A percentile compares a stretch with the other conserved stretches of the same genome.
phyloP scores from a whole-genome alignment of 2,888 invertebrate species.

The Tetragonula carbonaria region DNA sequence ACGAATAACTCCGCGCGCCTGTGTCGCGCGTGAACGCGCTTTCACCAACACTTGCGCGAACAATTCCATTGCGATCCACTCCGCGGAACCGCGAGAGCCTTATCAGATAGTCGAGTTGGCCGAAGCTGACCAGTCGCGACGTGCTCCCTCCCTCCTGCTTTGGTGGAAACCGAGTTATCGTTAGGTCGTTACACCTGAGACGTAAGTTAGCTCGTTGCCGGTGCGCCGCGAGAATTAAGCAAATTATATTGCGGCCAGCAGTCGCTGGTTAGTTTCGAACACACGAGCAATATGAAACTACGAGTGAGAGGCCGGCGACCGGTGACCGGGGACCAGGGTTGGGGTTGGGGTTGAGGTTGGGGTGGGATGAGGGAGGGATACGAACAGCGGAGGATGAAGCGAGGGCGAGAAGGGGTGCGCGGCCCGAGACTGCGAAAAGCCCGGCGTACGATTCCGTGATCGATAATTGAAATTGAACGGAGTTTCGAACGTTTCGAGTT shows the following conservation, averaged over 20 bases:
- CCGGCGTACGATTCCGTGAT: constrained; percentile 38
- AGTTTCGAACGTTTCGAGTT: constrained; percentile 19
- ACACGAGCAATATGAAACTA: constrained; percentile 34
- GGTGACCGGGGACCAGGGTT: no score
- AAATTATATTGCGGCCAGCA: constrained; percentile 63
- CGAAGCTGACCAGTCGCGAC: constrained; percentile 64
- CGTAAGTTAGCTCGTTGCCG: constrained; percentile 68
- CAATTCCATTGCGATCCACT: constrained; percentile 11
- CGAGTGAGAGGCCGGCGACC: not conserved
- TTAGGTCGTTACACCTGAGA: constrained; percentile 70
- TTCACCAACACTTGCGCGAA: not conserved
- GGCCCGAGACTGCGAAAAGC: not conserved
- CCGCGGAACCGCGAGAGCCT: constrained; percentile 39
- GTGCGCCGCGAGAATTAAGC: constrained; percentile 65
- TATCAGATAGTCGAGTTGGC: constrained; percentile 65
- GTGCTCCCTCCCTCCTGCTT: constrained; percentile 27
- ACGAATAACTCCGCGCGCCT: constrained; percentile 63
- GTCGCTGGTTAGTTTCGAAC: constrained; percentile 41
- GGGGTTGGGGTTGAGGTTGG: no score
- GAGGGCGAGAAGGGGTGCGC: not conserved
- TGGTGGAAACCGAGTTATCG: constrained; percentile 69
- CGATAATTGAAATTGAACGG: constrained; percentile 38
- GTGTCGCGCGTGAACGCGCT: constrained; percentile 43
- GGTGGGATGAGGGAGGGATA: no score
- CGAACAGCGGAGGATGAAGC: not conserved